Conservation (phyloP, 2,888 invertebrate genomes). For the Metellina segmentata region DNA sequence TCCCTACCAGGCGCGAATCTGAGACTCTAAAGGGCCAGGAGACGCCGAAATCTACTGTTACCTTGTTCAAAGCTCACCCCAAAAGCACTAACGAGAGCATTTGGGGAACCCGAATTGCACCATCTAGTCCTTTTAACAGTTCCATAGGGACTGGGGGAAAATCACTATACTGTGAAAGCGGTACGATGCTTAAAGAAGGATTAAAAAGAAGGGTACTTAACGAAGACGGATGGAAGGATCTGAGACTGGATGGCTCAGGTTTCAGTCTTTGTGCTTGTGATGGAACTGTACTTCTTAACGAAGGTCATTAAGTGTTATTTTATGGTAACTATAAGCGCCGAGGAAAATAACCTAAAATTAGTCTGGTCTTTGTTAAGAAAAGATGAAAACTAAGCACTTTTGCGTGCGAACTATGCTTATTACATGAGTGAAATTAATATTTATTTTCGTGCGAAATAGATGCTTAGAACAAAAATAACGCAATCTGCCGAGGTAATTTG, state of each 20-base stretch:
- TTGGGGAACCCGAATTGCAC: not conserved
- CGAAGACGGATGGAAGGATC: not conserved
- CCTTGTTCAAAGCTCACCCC: slow-evolving; percentile 1
- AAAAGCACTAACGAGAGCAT: not conserved
- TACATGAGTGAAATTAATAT: too few species aligned
- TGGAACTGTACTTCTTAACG: not conserved
- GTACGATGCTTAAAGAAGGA: not conserved
- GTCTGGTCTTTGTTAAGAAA: too few species aligned
- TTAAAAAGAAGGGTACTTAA: not conserved
- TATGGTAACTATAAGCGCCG: too few species aligned
- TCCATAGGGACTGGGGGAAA: not conserved
- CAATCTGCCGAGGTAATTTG: too few species aligned
- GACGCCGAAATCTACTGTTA: not conserved
- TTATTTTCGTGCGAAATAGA: too few species aligned
- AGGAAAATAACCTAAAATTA: too few species aligned
- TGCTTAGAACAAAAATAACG: too few species aligned
- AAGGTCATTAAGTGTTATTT: too few species aligned
- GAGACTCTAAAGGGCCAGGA: not conserved
- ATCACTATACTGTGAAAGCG: not conserved
- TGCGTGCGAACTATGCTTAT: too few species aligned
- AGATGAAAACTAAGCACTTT: too few species aligned
- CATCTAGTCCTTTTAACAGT: not conserved
- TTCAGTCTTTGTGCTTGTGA: not conserved
- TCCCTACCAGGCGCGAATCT: too few species aligned
- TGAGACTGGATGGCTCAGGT: not conserved